Evolutionary conservation across 2,797 vertebrate genomes (phyloP), one percentile per base, ranked within the genome.

Genomic region (Florisuga fusca): DNA sequence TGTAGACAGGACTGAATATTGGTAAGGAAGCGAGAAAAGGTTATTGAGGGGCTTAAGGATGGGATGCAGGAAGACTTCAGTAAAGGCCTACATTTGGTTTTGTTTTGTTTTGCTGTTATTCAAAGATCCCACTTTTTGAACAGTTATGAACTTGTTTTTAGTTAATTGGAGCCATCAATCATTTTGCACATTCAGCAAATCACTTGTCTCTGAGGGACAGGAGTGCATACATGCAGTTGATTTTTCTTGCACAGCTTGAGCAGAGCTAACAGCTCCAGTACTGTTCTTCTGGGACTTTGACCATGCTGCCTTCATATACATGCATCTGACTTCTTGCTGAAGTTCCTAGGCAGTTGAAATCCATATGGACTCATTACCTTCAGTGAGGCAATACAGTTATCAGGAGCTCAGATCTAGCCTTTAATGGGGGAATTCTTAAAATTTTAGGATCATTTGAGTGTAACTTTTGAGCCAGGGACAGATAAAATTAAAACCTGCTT

Each of bases 131-230:
- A 45, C 41, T 79, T 69, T 72, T 78, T 94, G 73, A 88, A 83
- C 50, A 66, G 53, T 77, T 89, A 16, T 6, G 80, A 95, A 71
- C 75, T 94, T 87, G 67, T 13, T 77, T 93, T 67, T n/a, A 73
- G 67, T 76, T 97, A 34, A 92, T 90, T 84, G 87, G 73, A 93
- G 61, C 31, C 81, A 84, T 50, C 57, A 53, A 58, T 85, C 7
- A 7, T 92, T 91, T 92, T 85, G 86, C 68, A 87, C 31, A 15
- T 46, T 76, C 34, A 53, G 68, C 33, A 21, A 21, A 77, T 96
- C 87, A 67, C 95, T 67, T 64, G 74, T 84, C 85, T 94, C 50
- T 74, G 94, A 89, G 91, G 81, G 63, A 12, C 87, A 77, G 95
- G 69, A 92, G 80, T 51, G 12, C 10, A 15, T 76, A 33, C 12